Conservation (phyloP, 2,888 invertebrate species). For the Orchestes rusci region DNA sequence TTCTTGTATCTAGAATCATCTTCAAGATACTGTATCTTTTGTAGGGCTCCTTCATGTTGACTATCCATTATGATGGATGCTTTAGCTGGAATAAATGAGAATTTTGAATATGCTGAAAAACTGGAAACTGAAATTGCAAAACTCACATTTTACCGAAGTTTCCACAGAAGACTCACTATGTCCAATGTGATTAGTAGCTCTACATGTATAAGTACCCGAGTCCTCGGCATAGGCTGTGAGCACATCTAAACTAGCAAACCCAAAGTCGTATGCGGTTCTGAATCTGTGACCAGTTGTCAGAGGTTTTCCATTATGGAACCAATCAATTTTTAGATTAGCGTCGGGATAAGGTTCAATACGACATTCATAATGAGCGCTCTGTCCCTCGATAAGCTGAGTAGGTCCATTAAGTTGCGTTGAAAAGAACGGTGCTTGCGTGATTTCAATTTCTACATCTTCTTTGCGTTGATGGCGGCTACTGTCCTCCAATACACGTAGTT, state of each 20-base stretch:
- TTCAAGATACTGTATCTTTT: conserved; percentile 89
- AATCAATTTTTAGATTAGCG: conserved; percentile 80
- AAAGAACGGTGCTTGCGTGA: conserved; percentile 79
- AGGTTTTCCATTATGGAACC: conserved; percentile 90
- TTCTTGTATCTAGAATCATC: conserved; percentile 72
- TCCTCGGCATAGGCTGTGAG: conserved; percentile 91
- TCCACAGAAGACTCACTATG: conserved; percentile 75
- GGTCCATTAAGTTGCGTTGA: conserved; percentile 82
- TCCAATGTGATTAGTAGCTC: conserved; percentile 79
- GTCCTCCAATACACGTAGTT: conserved; percentile 81
- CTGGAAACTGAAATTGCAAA: neutral
- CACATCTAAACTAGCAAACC: conserved; percentile 93
- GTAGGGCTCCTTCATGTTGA: conserved; percentile 86
- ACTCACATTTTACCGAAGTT: conserved; percentile 74
- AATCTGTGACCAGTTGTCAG: conserved; percentile 83
- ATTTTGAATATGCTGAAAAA: neutral
- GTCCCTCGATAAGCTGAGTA: conserved; percentile 75
- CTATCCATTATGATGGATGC: conserved; percentile 82
- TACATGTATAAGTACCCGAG: conserved; percentile 85
- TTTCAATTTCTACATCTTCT: conserved; percentile 71
- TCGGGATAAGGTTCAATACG: conserved; percentile 90
- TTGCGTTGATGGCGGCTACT: conserved; percentile 68
- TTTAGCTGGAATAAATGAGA: conserved; percentile 52
- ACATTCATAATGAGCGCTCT: conserved; percentile 89
- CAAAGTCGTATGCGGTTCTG: conserved; percentile 92